Evolutionary conservation across 1,140 invertebrate genomes (phyloP), one percentile per base, ranked within the genome.

Genomic region (Cephus cinctus): DNA sequence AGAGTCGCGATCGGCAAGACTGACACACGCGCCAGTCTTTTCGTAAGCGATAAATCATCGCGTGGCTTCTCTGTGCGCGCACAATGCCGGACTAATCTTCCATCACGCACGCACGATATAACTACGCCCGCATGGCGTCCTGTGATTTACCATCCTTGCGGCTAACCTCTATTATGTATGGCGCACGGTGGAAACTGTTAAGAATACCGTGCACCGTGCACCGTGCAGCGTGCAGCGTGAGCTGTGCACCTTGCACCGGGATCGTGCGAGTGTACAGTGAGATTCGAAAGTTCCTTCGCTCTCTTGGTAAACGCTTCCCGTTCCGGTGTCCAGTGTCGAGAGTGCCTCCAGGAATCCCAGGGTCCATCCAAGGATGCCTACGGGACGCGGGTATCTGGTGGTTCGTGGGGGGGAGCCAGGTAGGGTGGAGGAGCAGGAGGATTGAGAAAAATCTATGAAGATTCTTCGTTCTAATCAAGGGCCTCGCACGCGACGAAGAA

Each of bases 111-210:
- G 71, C 64, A 70, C 66, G 69, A 73, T 71, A 75, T 73, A 73
- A 71, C 71, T 71, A 73, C 70, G 68, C 71, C 71, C 71, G 70
- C 71, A 74, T 74, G 69, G 67, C 69, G 70, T 73, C 67, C 59
- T 57, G 69, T 73, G 72, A 75, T 75, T 75, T 75, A 75, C 69
- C 68, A 72, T 69, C 71, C 65, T n/a, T 75, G 71, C 61, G 69
- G 70, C 71, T 73, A 73, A 72, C 72, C 71, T 73, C 72, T 67
- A 73, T 75, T 75, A 75, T 75, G 69, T 70, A 72, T 66, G 67
- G 66, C 63, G 57, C 63, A 70, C 65, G 57, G 61, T 70, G 67
- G 63, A 73, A 73, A 72, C 67, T 71, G 64, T 70, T 66, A 59
- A 65, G 67, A 69, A 69, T 65, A 65, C 54, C 61, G 52, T 67